Evolutionary conservation across 2,888 invertebrate species (phyloP).

Genomic region (Xiphydria camelus): DNA sequence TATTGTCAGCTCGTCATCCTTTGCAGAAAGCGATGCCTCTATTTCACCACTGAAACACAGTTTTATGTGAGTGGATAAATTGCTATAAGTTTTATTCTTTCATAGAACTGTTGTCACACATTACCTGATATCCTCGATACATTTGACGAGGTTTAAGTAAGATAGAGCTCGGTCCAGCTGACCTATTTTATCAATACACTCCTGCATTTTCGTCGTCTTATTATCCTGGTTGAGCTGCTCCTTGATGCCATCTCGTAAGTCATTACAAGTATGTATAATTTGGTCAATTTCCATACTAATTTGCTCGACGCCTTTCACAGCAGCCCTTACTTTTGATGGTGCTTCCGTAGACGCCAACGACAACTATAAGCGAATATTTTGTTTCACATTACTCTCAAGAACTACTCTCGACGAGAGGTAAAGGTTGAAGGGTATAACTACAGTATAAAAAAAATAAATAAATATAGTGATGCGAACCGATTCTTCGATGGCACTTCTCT

Average conservation of each 20-base stretch:
- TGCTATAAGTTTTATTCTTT: conserved; percentile 27
- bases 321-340: conserved; percentile 67
- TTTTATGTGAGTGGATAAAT: no score
- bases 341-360: conserved; percentile 66
- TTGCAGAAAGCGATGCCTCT: conserved; percentile 64
- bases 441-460: background rate
- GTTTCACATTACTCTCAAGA: conserved; percentile 7
- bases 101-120: background rate
- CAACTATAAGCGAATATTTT: conserved; percentile 59
- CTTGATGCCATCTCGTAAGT: conserved; percentile 54
- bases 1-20: conserved; percentile 63
- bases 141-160: conserved; percentile 72
- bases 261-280: conserved; percentile 55
- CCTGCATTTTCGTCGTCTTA: conserved; percentile 62
- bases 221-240: conserved; percentile 39
- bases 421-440: conserved; percentile 5
- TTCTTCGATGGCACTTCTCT: conserved; percentile 57
- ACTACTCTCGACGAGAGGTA: background rate
- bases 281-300: conserved; percentile 58
- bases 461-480: conserved; percentile 47
- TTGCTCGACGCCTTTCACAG: conserved; percentile 66
- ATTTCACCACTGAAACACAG: conserved; percentile 64
- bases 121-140: conserved; percentile 74
- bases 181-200: conserved; percentile 63
- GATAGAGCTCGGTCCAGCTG: conserved; percentile 63